A percentile compares a stretch with the other conserved stretches of the same genome.
phyloP scores from a whole-genome alignment of 92 coral and sea anemone species.

The Palythoa grandis region DNA sequence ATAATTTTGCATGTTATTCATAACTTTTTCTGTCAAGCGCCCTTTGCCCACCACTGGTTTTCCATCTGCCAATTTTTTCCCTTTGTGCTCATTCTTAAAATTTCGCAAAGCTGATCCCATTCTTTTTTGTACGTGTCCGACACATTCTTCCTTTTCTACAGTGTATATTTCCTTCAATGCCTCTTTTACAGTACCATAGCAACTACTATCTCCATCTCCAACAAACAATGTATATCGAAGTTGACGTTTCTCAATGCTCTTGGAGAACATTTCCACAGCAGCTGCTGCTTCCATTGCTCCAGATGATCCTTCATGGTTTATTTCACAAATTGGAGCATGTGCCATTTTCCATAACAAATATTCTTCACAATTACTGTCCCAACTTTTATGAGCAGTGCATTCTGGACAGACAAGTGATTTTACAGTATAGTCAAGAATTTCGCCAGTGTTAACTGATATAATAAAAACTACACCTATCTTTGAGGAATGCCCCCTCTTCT shows the following conservation, averaged over 20 bases:
- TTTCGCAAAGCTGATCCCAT: constrained; percentile 54
- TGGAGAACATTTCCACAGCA: constrained; percentile 66
- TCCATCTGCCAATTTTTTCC: constrained; percentile 62
- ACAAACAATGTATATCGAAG: constrained; percentile 63
- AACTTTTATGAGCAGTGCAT: constrained; percentile 48
- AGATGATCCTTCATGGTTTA: constrained; percentile 63
- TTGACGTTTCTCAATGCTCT: constrained; percentile 49
- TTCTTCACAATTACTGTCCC: constrained; percentile 48
- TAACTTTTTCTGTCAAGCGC: constrained; percentile 56
- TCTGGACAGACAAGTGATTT: constrained; percentile 71
- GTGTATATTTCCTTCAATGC: constrained; percentile 50
- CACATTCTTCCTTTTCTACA: constrained; percentile 60
- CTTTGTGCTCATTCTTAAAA: constrained; percentile 53
- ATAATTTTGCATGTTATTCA: constrained; percentile 60
- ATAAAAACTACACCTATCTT: constrained; percentile 70
- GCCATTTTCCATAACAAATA: constrained; percentile 54
- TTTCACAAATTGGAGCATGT: constrained; percentile 55
- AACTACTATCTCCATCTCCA: constrained; percentile 73
- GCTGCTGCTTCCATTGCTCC: constrained; percentile 68
- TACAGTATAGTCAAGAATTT: constrained; percentile 65
- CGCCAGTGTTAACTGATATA: constrained; percentile 64
- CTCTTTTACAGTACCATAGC: constrained; percentile 65
- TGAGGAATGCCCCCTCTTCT: constrained; percentile 74
- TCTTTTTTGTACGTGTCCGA: constrained; percentile 54
- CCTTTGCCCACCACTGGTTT: constrained; percentile 61